Percentiles rank a stretch among this genome's conserved stretches.
Conservation (phyloP, 37 sponge, comb jelly and placozoan genomes). For the Tethya wilhelma region DNA sequence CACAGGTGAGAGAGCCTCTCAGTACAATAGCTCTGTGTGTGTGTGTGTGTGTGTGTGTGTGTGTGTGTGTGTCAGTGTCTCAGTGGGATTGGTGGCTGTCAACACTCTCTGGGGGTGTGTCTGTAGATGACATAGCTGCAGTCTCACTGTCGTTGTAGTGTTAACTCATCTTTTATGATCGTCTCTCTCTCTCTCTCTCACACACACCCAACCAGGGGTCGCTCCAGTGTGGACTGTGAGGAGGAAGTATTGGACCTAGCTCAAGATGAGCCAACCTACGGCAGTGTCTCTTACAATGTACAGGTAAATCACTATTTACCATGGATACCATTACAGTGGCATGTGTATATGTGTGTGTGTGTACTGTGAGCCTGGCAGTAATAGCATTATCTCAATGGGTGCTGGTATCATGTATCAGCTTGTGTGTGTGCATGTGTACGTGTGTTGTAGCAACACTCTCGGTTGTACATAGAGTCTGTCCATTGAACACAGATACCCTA, state of each 20-base stretch:
- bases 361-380: no score
- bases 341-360: no score
- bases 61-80: neutral
- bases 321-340: no score
- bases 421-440: no score
- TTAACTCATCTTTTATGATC: neutral
- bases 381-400: conserved; percentile 3
- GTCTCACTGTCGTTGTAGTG: neutral
- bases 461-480: no score
- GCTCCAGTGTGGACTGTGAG: conserved; percentile 35
- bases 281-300: conserved; percentile 32
- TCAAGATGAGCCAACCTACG: conserved; percentile 51
- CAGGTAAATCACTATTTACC: conserved; percentile 29
- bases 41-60: neutral
- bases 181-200: neutral
- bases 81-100: neutral
- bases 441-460: no score
- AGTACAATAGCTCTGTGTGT: no score
- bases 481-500: no score
- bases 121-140: neutral
- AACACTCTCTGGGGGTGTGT: neutral
- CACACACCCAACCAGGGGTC: conserved; percentile 33
- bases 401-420: no score
- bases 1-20: conserved; percentile 30
- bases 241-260: conserved; percentile 57